Conservation (phyloP, 2,113 vertebrate species). For the Mungos mungo region DNA sequence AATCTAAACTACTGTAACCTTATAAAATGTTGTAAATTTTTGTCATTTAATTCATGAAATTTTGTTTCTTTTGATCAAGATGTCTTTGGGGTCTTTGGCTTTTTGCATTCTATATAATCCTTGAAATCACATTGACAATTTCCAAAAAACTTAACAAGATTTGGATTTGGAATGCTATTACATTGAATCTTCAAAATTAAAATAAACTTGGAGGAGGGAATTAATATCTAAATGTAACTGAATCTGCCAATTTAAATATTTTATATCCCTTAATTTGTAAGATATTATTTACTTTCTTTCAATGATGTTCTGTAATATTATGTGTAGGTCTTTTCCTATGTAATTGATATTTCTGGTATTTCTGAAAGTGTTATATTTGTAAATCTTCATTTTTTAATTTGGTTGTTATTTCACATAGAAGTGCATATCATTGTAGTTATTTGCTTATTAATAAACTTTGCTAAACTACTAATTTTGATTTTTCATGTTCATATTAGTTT, state of each 20-base stretch:
- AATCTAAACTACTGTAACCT: not conserved
- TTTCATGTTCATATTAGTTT: not conserved
- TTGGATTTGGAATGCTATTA: not conserved
- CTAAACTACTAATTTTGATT: not conserved
- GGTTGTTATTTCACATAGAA: not conserved
- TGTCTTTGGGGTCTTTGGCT: not conserved
- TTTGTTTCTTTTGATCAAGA: not conserved
- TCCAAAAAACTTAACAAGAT: not conserved
- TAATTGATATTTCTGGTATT: not conserved
- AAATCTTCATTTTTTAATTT: not conserved
- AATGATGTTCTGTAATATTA: not conserved
- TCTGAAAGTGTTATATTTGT: not conserved
- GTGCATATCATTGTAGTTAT: not conserved
- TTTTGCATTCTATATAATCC: not conserved
- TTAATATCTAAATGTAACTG: not conserved
- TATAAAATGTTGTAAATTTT: not conserved
- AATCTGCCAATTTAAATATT: not conserved
- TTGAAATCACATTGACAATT: not conserved
- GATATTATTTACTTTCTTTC: not conserved
- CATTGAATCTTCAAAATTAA: not conserved
- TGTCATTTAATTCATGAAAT: not conserved
- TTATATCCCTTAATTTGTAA: not conserved
- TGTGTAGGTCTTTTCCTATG: not conserved
- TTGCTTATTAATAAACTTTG: not conserved
- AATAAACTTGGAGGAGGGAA: not conserved